Conservation (phyloP, 53 echinoderm and acorn worm genomes). For the Holothuria leucospilota region DNA sequence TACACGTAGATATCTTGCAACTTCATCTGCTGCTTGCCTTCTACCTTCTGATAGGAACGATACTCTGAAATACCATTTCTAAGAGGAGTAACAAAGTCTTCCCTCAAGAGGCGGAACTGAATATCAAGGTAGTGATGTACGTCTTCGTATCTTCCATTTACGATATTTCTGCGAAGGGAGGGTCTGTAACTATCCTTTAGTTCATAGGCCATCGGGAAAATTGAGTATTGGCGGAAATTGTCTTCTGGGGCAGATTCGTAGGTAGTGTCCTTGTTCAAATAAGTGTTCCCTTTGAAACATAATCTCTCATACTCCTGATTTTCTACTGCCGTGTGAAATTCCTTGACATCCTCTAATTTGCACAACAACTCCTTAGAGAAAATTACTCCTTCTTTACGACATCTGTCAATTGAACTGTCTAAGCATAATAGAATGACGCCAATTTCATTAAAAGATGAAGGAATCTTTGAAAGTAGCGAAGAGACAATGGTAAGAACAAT, state of each 20-base stretch:
- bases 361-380: slow-evolving; percentile 40
- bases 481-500: slow-evolving; percentile 65
- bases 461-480: slow-evolving; percentile 67
- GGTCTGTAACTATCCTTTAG: slow-evolving; percentile 12
- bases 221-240: slow-evolving; percentile 3
- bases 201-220: slow-evolving; percentile 21
- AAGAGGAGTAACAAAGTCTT: slow-evolving; percentile 87
- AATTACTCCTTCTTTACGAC: slow-evolving; percentile 45
- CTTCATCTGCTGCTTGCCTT: slow-evolving; percentile 44
- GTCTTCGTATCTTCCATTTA: slow-evolving; percentile 68
- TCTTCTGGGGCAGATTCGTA: slow-evolving; percentile 35
- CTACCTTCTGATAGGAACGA: slow-evolving; percentile 38
- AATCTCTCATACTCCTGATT: slow-evolving; percentile 38
- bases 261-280: too few relatives aligned
- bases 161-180: slow-evolving; percentile 70
- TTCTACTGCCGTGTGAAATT: slow-evolving; percentile 70
- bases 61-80: slow-evolving; percentile 83
- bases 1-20: slow-evolving; percentile 85
- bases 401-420: slow-evolving; percentile 24
- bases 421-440: slow-evolving; percentile 65
- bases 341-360: slow-evolving; percentile 71
- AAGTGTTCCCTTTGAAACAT: neutral
- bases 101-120: slow-evolving; percentile 88
- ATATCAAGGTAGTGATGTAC: slow-evolving; percentile 89
- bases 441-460: slow-evolving; percentile 56